Evolutionary conservation across 1,140 invertebrate species (phyloP).

Genomic region (Ganaspis sp.): DNA sequence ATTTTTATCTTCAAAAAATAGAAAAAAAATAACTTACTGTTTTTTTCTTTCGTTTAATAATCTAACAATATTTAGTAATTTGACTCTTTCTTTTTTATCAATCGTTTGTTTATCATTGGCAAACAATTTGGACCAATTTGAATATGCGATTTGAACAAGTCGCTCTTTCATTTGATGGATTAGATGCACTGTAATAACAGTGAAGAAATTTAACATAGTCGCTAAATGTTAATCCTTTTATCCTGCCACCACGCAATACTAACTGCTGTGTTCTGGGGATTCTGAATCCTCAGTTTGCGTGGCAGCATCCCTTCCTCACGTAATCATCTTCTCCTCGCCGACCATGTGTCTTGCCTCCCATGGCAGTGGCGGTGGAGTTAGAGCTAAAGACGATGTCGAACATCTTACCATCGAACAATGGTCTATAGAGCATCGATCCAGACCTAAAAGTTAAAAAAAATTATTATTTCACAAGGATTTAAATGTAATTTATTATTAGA

Average conservation of each 20-base stretch:
- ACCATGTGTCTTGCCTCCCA: slow-evolving; percentile 68
- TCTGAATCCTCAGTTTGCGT: slow-evolving; percentile 70
- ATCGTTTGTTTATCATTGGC: too few species aligned
- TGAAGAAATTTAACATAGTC: slow-evolving; percentile 30
- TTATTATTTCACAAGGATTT: not conserved
- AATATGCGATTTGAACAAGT: slow-evolving; percentile 10
- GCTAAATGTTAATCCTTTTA: slow-evolving; percentile 23
- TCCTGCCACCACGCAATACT: slow-evolving; percentile 73
- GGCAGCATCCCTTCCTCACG: slow-evolving; percentile 74
- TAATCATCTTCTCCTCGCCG: slow-evolving; percentile 57
- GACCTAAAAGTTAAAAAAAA: slow-evolving; percentile 58
- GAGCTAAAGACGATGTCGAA: slow-evolving; percentile 69
- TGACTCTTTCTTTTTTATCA: too few species aligned
- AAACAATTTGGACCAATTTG: not conserved
- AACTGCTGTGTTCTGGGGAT: slow-evolving; percentile 69
- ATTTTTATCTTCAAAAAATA: slow-evolving; percentile 1
- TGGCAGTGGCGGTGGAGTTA: slow-evolving; percentile 70
- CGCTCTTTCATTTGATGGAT: too few species aligned
- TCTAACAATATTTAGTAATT: not conserved
- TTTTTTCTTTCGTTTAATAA: slow-evolving; percentile 40
- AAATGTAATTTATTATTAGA: too few species aligned
- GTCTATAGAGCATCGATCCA: slow-evolving; percentile 72
- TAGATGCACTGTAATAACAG: not conserved
- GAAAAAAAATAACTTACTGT: slow-evolving; percentile 39
- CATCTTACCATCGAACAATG: slow-evolving; percentile 71